A percentile compares a stretch with the other conserved stretches of the same genome.
Conservation (phyloP, 2,888 invertebrate genomes). For the Tribolium freemani region DNA sequence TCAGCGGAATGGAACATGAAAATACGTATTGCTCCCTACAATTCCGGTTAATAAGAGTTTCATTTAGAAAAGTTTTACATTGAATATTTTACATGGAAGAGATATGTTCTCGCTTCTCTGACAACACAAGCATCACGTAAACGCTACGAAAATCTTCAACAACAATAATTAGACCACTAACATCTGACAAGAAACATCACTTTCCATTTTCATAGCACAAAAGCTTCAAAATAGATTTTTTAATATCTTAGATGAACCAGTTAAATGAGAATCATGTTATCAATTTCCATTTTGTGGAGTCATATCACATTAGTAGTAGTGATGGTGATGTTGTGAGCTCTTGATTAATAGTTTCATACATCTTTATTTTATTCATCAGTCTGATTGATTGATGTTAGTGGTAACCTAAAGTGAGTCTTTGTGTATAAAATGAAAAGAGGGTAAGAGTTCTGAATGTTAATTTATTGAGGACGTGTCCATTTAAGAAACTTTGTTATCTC, state of each 20-base stretch:
- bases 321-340: neutral
- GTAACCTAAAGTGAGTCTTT: constrained; percentile 12
- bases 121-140: neutral
- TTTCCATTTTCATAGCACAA: too few relatives aligned
- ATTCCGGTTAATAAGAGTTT: neutral
- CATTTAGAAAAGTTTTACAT: neutral
- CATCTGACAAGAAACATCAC: neutral
- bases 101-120: neutral
- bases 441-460: constrained; percentile 33
- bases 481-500: constrained; percentile 24
- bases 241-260: too few relatives aligned
- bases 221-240: too few relatives aligned
- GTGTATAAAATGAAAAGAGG: constrained; percentile 13
- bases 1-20: neutral
- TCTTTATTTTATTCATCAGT: constrained; percentile 24
- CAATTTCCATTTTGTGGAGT: neutral
- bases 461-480: constrained; percentile 29
- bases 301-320: neutral
- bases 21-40: neutral
- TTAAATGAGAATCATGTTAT: too few relatives aligned
- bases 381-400: constrained; percentile 24
- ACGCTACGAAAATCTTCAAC: neutral
- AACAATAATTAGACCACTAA: neutral
- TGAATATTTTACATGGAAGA: neutral
- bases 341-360: constrained; percentile 18